Conservation (phyloP, 92 coral and sea anemone genomes). For the Zoanthus sociatus region DNA sequence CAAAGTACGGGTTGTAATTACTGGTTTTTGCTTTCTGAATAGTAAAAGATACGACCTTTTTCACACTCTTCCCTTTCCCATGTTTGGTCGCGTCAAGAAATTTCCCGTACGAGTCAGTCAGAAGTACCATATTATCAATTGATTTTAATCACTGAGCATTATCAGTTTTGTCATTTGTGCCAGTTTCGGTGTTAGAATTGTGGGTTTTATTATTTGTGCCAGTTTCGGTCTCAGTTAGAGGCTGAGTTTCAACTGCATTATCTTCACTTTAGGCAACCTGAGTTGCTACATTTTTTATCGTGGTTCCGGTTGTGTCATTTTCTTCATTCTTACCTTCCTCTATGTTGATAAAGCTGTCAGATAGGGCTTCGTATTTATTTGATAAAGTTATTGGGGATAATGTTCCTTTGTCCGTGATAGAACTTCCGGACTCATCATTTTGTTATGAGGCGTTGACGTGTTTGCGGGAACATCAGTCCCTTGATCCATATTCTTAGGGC, state of each 20-base stretch:
- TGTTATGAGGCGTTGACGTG: constrained; percentile 21
- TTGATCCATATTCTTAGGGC: constrained; percentile 7
- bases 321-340: neutral
- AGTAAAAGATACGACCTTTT: constrained; percentile 19
- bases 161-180: constrained; percentile 7
- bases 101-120: neutral
- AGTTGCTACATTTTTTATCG: constrained; percentile 21
- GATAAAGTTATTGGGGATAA: constrained; percentile 6
- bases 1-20: constrained; percentile 28
- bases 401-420: constrained; percentile 17
- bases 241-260: neutral
- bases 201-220: constrained; percentile 3
- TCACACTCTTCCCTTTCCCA: constrained; percentile 31
- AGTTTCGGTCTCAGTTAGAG: neutral
- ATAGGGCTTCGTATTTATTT: constrained; percentile 9
- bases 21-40: constrained; percentile 14
- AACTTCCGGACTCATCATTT: constrained; percentile 7
- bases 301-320: constrained; percentile 20
- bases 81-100: constrained; percentile 1
- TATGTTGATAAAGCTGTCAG: neutral
- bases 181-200: neutral
- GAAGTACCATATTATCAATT: neutral
- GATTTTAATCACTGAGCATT: neutral
- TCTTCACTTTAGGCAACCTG: neutral
- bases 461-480: constrained; percentile 4